Evolutionary conservation across 2,888 invertebrate species (phyloP), one percentile per base, ranked within the genome.

Genomic region (Iselma pallidipennis): DNA sequence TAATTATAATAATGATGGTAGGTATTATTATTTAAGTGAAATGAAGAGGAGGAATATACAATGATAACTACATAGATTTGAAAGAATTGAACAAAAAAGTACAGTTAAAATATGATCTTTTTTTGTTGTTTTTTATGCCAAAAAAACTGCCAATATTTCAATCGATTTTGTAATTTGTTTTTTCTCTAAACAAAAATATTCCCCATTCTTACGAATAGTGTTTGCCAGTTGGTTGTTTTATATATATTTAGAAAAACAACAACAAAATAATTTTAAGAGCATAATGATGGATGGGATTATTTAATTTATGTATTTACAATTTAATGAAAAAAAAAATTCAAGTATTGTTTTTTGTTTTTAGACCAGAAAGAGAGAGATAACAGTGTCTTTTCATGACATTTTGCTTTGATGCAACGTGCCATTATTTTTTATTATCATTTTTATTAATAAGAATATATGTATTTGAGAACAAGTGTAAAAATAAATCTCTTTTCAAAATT

Each of bases 341-440:
- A 29, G 42, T 42, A 42, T 42, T 42, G 42, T 42, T 42, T 42
- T 21, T n/a, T n/a, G n/a, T 42, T 21, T 42, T 42, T 4, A 42
- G 19, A 42, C 21, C n/a, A n/a, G n/a, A n/a, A n/a, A n/a, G n/a
- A 42, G 21, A 42, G 25, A 55, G 28, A 50, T 19, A 61, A 45
- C 62, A 66, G 63, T 69, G 71, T 74, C 69, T 68, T 66, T 70
- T 66, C 66, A 72, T 74, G 76, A 76, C 76, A 76, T 77, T 72
- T 74, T 76, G 78, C 77, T 75, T 69, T 62, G 64, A 72, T 63
- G 78, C 78, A 77, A 73, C 73, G 78, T 79, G 78, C 77, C 77
- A 78, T 78, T 77, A 65, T 69, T 70, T 74, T 75, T 75, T 74
- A 72, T 70, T 72, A 71, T 72, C 70, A 68, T 69, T 73, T 75